These are phyloP conservation scores for Tenthredo livida DNA, from an alignment of 2,888 invertebrate genomes.

Conservation along the genomic window DNA sequence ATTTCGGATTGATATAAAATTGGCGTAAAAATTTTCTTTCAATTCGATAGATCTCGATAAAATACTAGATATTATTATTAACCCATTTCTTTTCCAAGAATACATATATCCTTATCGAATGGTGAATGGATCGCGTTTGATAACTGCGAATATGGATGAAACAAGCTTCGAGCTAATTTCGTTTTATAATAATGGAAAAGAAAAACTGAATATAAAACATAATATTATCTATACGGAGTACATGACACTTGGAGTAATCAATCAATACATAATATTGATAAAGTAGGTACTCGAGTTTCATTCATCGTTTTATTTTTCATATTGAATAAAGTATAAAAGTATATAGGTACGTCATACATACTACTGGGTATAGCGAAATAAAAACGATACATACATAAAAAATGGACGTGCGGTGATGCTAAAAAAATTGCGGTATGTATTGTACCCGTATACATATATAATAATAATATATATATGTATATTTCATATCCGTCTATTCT, in stretches of 20 bases:
- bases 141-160: not conserved
- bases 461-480: not conserved
- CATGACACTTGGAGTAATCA: not conserved
- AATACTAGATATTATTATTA: not conserved
- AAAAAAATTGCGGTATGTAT: not conserved
- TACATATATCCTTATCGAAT: not conserved
- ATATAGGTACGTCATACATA: no score
- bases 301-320: not conserved
- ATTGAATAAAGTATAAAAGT: not conserved
- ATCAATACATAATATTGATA: conserved; percentile 8
- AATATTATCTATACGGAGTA: not conserved
- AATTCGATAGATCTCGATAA: not conserved
- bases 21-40: no score
- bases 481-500: not conserved
- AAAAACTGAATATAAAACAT: not conserved
- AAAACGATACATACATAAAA: not conserved
- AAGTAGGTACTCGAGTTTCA: not conserved
- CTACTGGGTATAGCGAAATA: not conserved
- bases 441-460: not conserved
- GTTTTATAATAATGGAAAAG: not conserved
- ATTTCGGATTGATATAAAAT: not conserved
- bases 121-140: not conserved
- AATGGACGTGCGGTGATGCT: not conserved
- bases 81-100: not conserved
- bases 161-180: no score